These are phyloP conservation scores for Zootoca vivipara DNA, from an alignment of 2,113 vertebrate genomes.

Conservation along the genomic window DNA sequence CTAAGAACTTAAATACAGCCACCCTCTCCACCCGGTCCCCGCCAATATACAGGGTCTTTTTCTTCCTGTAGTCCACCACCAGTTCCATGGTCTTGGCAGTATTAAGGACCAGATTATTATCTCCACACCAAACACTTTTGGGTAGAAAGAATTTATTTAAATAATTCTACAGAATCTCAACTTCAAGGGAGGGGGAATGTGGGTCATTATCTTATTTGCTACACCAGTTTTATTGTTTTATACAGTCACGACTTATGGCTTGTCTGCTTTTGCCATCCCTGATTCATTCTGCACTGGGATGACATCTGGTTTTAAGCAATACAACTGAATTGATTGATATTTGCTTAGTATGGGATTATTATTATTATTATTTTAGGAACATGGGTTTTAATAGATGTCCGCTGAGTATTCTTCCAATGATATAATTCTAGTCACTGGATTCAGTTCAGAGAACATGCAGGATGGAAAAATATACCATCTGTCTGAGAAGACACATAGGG, in stretches of 20 bases:
- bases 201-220: neutral
- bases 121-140: no score
- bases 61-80: no score
- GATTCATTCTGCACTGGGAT: no score
- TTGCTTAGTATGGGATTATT: neutral
- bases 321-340: neutral
- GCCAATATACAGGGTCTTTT: no score
- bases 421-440: neutral
- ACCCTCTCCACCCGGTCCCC: no score
- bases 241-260: neutral
- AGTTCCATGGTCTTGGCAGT: no score
- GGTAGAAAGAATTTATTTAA: neutral
- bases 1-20: no score
- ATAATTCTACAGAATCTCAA: neutral
- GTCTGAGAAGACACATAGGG: constrained; percentile 9
- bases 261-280: neutral
- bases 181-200: neutral
- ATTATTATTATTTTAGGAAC: neutral
- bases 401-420: neutral
- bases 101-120: no score
- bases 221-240: neutral
- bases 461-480: neutral
- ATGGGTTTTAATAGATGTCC: neutral
- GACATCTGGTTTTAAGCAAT: neutral
- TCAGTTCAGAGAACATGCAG: neutral